Evolutionary conservation across 2,888 invertebrate genomes (phyloP), one percentile per base, ranked within the genome.

Genomic region (Noctua fimbriata): DNA sequence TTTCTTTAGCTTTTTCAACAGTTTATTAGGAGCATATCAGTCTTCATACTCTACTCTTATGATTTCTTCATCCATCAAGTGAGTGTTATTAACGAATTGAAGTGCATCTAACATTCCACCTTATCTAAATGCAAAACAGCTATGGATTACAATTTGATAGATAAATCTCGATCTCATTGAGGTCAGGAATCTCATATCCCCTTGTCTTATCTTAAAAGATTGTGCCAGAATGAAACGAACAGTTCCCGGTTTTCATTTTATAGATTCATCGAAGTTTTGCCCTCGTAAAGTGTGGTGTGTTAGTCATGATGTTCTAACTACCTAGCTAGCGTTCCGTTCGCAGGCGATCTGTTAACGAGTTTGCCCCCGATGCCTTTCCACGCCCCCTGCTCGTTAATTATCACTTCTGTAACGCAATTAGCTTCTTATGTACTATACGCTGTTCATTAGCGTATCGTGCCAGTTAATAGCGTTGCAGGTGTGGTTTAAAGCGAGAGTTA

Each of bases 381-480:
- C 95, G 90, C 93, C 92, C 93, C 91, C 86, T 84, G 86, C 90
- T 85, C 92, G 94, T 94, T 95, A 93, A 95, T 96, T 95, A 95
- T 93, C 94, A 91, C 94, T 91, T 91, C 87, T 88, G 90, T 88
- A 88, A 90, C 90, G 87, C 89, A 92, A 93, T 93, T 93, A 92
- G 89, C 91, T 86, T 78, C 88, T 76, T 86, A 82, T 84, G 81
- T 86, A 81, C 78, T 81, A 84, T 78, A 86, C 79, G 85, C 81
- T 88, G 86, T 87, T 88, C 89, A 90, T 87, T 86, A 89, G 76
- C 80, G 75, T 69, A 52, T 70, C 66, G 52, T 21, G 66, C 65
- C 36, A 76, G 71, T 49, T 67, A 55, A 52, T 65, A 71, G 58
- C 41, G 72, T 28, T 75, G 28, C 71, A 49, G 18, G 14, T 63